Conservation (phyloP, 2,113 vertebrate genomes). For the Microtus pennsylvanicus region DNA sequence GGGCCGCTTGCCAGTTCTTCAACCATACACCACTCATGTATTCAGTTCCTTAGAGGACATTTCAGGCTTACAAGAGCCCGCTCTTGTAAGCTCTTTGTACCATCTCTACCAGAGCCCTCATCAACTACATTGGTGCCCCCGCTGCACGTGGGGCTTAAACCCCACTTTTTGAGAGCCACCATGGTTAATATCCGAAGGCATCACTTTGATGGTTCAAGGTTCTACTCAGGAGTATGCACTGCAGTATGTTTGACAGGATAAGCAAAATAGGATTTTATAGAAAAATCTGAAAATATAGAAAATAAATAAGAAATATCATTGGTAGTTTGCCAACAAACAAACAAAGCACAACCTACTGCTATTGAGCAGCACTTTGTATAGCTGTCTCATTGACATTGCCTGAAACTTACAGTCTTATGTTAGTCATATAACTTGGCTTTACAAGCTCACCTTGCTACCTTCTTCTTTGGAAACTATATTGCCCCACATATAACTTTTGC, state of each 20-base stretch:
- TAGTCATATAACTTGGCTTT: neutral
- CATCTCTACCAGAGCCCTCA: neutral
- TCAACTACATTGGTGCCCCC: neutral
- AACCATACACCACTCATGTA: too few species aligned
- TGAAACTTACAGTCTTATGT: neutral
- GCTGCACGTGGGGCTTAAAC: neutral
- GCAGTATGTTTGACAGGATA: neutral
- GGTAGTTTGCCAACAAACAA: neutral
- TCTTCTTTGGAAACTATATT: neutral
- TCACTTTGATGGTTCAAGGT: neutral
- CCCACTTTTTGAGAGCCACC: neutral
- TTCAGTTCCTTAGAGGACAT: neutral
- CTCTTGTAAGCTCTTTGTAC: neutral
- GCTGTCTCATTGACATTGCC: too few species aligned
- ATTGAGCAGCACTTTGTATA: neutral
- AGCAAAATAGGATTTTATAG: neutral
- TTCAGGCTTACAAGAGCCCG: neutral
- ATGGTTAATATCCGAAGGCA: neutral
- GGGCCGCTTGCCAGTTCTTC: neutral
- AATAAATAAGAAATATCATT: neutral
- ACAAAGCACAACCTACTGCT: neutral
- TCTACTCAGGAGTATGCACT: neutral
- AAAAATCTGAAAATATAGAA: constrained; percentile 45
- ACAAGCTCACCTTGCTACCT: neutral
- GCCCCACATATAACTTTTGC: neutral